Base-by-base conservation (phyloP, 2,797 vertebrate species). In the Anolis apletophallus region DNA sequence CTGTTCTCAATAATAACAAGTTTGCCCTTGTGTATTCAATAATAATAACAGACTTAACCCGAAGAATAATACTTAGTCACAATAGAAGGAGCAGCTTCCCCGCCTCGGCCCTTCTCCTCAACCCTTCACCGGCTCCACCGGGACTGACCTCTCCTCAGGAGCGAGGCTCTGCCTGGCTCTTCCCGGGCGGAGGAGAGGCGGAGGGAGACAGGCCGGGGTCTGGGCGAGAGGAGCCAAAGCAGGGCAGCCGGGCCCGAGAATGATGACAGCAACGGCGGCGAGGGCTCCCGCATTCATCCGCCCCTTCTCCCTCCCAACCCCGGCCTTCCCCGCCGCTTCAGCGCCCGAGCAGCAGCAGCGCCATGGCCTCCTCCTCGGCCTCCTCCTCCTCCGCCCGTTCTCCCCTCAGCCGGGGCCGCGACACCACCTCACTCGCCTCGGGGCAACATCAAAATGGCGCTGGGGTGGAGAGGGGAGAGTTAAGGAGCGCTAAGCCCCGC, bases 391-490 rank as follows among this genome's bases (percentile, higher is more conserved):
- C 88, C 52, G 68, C 52, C 74, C 50, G 23, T 10, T 52, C n/a
- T n/a, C 59, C 10, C 59, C 61, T 34, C 23, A 5, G 14, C 3
- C 23, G 46, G 32, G 19, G 34, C 5, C 3, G 46, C 57, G 13
- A 36, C 1, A 61, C 50, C 6, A 61, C n/a, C 52, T 5, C 9
- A 78, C 32, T 3, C 80, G 55, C 64, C 21, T n/a, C 64, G 61
- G 68, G 34, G 29, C 1, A 1, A 5, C 87, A 84, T 23, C 91
- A 94, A 94, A 88, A 95, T 94, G 92, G 93, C 91, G 86, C 9
- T 79, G 2, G 17, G n/a, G 36, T 12, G 26, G 0, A 10, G 46
- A 46, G 46, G 46, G 12, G 5, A n/a, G 5, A n/a, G 23, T 1
- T 7, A 9, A 57, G 4, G 9, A 34, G 7, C 26, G 21, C 14